Conservation (phyloP, 1,140 invertebrate species). For the fruit fly (Drosophila melanogaster) region Release_6_plus_ISO1_MT NC_004354.4:12413501-12414000, state of each 20-base stretch:
- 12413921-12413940: conserved; percentile 30
- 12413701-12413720: not conserved
- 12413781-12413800: conserved; percentile 17
- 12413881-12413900: conserved; percentile 3
- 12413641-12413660: conserved; percentile 34
- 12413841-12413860: not conserved
- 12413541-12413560: conserved; percentile 8
- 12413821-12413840: conserved; percentile 9
- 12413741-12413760: not conserved
- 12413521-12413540: not conserved
- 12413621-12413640: conserved; percentile 27
- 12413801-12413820: not conserved
- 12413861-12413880: conserved; percentile 12
- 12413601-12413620: conserved; percentile 17
- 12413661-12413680: conserved; percentile 28
- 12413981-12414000: not conserved
- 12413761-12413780: not conserved
- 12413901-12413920: conserved; percentile 25
- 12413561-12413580: conserved; percentile 23
- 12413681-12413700: not conserved
- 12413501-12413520: not conserved
- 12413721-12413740: no score
- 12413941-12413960: not conserved
- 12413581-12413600: conserved; percentile 14
- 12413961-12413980: conserved; percentile 2